Conservation (phyloP, 1,140 invertebrate genomes). For the Bombyx mandarina region DNA sequence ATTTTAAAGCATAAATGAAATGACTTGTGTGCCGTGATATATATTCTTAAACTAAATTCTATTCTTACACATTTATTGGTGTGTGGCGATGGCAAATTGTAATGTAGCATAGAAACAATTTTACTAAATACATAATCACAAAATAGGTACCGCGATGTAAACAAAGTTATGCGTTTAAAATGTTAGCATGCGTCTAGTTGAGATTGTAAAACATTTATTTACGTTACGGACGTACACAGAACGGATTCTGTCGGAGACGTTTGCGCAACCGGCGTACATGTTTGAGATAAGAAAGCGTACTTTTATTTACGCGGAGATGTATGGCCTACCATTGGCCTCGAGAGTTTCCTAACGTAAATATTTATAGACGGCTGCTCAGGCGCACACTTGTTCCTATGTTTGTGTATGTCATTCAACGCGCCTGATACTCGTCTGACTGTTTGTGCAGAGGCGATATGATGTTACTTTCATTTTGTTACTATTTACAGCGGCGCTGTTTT, state of each 20-base stretch:
- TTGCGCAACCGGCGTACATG: slow-evolving; percentile 57
- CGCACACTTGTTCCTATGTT: slow-evolving; percentile 63
- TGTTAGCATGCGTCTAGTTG: not conserved
- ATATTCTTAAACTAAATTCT: too few species aligned
- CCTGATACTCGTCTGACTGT: slow-evolving; percentile 25
- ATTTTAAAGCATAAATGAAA: too few species aligned
- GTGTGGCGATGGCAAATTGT: too few species aligned
- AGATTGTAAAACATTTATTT: too few species aligned
- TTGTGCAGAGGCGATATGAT: slow-evolving; percentile 17
- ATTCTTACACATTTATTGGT: too few species aligned
- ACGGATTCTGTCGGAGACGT: slow-evolving; percentile 20
- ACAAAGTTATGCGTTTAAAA: not conserved
- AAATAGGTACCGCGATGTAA: too few species aligned
- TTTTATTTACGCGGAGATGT: slow-evolving; percentile 50
- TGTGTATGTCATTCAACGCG: slow-evolving; percentile 65
- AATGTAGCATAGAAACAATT: too few species aligned
- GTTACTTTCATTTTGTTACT: slow-evolving; percentile 19
- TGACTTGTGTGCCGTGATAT: too few species aligned
- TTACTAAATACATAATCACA: too few species aligned
- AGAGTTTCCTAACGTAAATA: slow-evolving; percentile 67
- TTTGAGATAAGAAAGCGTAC: slow-evolving; percentile 61
- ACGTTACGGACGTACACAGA: slow-evolving; percentile 7
- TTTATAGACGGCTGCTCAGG: slow-evolving; percentile 57
- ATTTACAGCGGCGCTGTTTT: slow-evolving; percentile 5
- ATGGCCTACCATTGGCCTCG: slow-evolving; percentile 58